Conservation (phyloP, 2,113 vertebrate genomes). For the Osmerus mordax region DNA sequence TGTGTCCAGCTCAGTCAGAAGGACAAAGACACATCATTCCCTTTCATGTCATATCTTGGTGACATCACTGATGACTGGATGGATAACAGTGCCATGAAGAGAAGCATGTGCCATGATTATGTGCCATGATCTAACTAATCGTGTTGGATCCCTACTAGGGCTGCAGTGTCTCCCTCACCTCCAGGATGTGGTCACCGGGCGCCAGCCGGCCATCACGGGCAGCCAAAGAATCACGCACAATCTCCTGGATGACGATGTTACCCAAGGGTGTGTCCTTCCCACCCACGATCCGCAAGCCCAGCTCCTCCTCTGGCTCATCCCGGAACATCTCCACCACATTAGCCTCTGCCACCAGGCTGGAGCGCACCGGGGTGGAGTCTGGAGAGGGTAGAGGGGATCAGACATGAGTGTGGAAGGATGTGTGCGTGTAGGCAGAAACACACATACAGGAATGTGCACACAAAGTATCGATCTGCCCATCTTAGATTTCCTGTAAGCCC, state of each 20-base stretch:
- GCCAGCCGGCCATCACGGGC: conserved; percentile 82
- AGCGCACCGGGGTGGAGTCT: conserved; percentile 80
- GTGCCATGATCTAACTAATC: background rate
- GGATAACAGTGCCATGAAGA: too few species aligned
- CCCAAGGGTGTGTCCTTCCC: conserved; percentile 90
- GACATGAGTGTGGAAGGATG: background rate
- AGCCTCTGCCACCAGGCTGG: conserved; percentile 85
- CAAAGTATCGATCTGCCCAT: background rate
- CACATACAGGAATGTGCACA: background rate
- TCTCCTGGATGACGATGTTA: conserved; percentile 88
- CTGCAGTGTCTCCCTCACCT: conserved; percentile 66
- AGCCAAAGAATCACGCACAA: conserved; percentile 77
- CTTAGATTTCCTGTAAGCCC: too few species aligned
- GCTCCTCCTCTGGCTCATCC: conserved; percentile 79
- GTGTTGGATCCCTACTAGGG: background rate
- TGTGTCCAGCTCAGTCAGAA: too few species aligned
- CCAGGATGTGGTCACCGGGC: conserved; percentile 88
- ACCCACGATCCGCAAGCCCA: conserved; percentile 87
- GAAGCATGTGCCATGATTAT: too few species aligned
- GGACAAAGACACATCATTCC: too few species aligned
- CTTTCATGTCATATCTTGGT: background rate
- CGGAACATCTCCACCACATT: conserved; percentile 80
- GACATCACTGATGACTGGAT: too few species aligned
- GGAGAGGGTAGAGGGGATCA: conserved; percentile 1
- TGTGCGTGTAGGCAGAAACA: background rate